Percentiles rank a stretch among this genome's conserved stretches.
phyloP scores from a whole-genome alignment of 64 coral and sea anemone species.

The Pachyseris speciosa region DNA sequence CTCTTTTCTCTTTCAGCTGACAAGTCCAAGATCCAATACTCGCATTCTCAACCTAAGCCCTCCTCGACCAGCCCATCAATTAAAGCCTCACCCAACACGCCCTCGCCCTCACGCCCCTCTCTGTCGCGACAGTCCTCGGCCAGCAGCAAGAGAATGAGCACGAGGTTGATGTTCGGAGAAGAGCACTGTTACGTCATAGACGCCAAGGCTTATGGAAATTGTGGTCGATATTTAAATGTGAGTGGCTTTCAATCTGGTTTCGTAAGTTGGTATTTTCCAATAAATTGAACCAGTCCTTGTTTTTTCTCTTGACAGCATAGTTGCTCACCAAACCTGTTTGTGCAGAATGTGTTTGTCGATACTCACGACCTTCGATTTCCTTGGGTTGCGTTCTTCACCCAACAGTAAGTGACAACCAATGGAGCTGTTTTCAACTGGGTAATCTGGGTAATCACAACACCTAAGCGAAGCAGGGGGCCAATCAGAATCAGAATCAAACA shows the following conservation, averaged over 20 bases:
- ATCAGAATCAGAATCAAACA: too few species aligned
- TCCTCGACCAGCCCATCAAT: slow-evolving; percentile 12
- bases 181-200: slow-evolving; percentile 99
- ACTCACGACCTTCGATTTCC: slow-evolving; percentile 98
- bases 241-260: background rate
- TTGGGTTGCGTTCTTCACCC: slow-evolving; percentile 98
- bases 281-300: background rate
- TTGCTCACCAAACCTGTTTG: slow-evolving; percentile 95
- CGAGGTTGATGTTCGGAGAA: slow-evolving; percentile 85
- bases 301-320: slow-evolving; percentile 82
- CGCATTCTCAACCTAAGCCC: slow-evolving; percentile 12
- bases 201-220: slow-evolving; percentile 98
- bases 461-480: too few species aligned
- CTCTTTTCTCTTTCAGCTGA: background rate
- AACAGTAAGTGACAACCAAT: slow-evolving; percentile 77
- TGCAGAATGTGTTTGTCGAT: slow-evolving; percentile 98
- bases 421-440: background rate
- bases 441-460: too few species aligned
- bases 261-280: background rate
- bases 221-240: slow-evolving; percentile 97
- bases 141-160: slow-evolving; percentile 83
- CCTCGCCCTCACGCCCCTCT: slow-evolving; percentile 39
- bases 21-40: slow-evolving; percentile 28
- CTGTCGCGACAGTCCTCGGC: slow-evolving; percentile 74
- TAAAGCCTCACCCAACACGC: slow-evolving; percentile 30